Percentiles rank a stretch among this genome's conserved stretches.
phyloP scores from a whole-genome alignment of 2,797 vertebrate genomes.

The Coregonus ussuriensis region DNA sequence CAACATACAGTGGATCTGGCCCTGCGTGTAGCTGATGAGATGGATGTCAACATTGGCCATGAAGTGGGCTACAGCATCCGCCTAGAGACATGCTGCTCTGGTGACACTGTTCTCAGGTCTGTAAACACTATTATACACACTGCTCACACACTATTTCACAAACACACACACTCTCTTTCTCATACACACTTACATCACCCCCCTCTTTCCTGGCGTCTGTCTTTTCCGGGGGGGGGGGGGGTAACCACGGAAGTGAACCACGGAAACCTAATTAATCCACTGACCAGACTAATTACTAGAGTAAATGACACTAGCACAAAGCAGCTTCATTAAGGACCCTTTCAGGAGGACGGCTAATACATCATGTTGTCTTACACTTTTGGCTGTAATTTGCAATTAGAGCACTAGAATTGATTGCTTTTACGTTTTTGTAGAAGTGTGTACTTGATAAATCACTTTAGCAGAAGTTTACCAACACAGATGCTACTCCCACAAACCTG shows the following conservation, averaged over 20 bases:
- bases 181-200: slow-evolving; percentile 49
- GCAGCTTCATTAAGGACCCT: slow-evolving; percentile 51
- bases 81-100: slow-evolving; percentile 81
- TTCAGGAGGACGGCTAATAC: slow-evolving; percentile 13
- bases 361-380: neutral
- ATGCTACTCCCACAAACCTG: neutral
- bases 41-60: slow-evolving; percentile 87
- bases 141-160: too few relatives aligned
- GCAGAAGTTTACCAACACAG: neutral
- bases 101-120: slow-evolving; percentile 85
- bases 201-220: slow-evolving; percentile 45
- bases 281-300: slow-evolving; percentile 55
- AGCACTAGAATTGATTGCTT: neutral
- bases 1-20: slow-evolving; percentile 81
- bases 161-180: too few relatives aligned
- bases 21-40: slow-evolving; percentile 84
- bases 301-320: slow-evolving; percentile 13
- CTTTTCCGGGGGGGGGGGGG: neutral
- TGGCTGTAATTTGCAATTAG: neutral
- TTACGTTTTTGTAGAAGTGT: neutral
- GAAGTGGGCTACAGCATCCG: slow-evolving; percentile 86
- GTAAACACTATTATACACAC: neutral
- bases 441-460: neutral
- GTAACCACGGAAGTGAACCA: too few relatives aligned
- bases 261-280: slow-evolving; percentile 44